These are phyloP conservation scores for Caenorhabditis latens DNA, from an alignment of 1,140 invertebrate genomes.

Conservation along the genomic window DNA sequence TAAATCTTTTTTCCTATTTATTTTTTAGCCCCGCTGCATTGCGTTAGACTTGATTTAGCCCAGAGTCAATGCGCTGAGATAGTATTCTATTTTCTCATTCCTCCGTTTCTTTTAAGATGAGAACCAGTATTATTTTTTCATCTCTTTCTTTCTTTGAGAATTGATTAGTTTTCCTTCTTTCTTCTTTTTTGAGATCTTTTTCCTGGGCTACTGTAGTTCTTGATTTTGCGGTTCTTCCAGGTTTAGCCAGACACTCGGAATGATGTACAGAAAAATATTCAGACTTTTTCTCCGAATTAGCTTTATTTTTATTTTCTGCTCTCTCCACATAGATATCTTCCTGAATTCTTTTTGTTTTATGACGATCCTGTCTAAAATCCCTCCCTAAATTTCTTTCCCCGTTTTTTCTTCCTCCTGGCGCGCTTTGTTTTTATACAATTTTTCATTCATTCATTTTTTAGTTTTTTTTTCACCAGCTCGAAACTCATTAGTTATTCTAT, in stretches of 20 bases:
- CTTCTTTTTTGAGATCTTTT: too few species aligned
- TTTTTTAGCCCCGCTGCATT: conserved; percentile 9
- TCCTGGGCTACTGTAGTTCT: too few species aligned
- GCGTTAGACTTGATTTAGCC: conserved; percentile 27
- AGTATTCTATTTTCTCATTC: not conserved
- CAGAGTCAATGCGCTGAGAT: not conserved
- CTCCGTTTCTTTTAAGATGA: too few species aligned
- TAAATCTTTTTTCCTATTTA: conserved; percentile 50
- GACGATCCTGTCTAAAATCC: not conserved
- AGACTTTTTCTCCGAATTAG: conserved; percentile 1
- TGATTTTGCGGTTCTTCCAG: too few species aligned
- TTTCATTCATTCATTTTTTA: conserved; percentile 18
- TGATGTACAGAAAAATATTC: not conserved
- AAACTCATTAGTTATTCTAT: conserved; percentile 34
- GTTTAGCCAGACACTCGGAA: too few species aligned
- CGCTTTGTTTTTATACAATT: conserved; percentile 24
- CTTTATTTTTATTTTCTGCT: conserved; percentile 1
- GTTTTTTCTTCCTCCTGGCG: not conserved
- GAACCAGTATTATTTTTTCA: too few species aligned
- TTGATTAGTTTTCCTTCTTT: too few species aligned
- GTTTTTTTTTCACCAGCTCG: conserved; percentile 2
- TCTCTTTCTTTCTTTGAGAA: too few species aligned
- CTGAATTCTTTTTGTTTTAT: not conserved
- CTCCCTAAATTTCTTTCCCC: not conserved
- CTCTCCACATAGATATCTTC: not conserved